A percentile compares a stretch with the other conserved stretches of the same genome.
phyloP scores from a whole-genome alignment of 2,797 vertebrate species.

The Tauraco hartlaubi region DNA sequence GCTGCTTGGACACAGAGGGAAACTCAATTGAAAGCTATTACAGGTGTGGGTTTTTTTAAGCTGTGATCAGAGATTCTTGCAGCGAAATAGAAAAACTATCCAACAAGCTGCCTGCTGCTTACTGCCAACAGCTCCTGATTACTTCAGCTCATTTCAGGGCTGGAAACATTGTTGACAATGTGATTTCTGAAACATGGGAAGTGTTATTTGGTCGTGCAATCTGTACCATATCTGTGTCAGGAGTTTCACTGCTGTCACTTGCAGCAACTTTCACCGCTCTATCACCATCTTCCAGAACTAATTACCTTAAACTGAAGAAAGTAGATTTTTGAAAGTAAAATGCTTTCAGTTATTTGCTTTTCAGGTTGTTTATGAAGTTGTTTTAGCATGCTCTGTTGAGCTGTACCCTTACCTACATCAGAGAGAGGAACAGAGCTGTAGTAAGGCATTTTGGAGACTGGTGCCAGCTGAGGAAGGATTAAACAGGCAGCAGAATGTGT shows the following conservation, averaged over 20 bases:
- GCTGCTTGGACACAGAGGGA: neutral
- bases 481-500: neutral
- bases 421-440: neutral
- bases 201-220: constrained; percentile 81
- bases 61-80: neutral
- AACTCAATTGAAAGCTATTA: neutral
- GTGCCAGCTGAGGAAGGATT: neutral
- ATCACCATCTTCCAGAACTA: constrained; percentile 75
- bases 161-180: constrained; percentile 82
- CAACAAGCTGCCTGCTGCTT: constrained; percentile 63
- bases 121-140: constrained; percentile 87
- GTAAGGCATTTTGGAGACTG: neutral
- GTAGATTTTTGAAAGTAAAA: constrained; percentile 37
- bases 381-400: neutral
- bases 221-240: constrained; percentile 80
- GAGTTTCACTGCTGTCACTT: constrained; percentile 63
- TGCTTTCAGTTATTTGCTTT: constrained; percentile 56
- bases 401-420: neutral
- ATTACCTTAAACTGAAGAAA: constrained; percentile 78
- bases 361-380: constrained; percentile 40
- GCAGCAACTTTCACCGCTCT: constrained; percentile 55
- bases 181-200: constrained; percentile 90
- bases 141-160: constrained; percentile 85
- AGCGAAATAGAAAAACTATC: constrained; percentile 76
- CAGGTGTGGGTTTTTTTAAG: neutral